Evolutionary conservation across 2,888 invertebrate genomes (phyloP), one percentile per base, ranked within the genome.

Genomic region (Caenorhabditis parvicauda): DNA sequence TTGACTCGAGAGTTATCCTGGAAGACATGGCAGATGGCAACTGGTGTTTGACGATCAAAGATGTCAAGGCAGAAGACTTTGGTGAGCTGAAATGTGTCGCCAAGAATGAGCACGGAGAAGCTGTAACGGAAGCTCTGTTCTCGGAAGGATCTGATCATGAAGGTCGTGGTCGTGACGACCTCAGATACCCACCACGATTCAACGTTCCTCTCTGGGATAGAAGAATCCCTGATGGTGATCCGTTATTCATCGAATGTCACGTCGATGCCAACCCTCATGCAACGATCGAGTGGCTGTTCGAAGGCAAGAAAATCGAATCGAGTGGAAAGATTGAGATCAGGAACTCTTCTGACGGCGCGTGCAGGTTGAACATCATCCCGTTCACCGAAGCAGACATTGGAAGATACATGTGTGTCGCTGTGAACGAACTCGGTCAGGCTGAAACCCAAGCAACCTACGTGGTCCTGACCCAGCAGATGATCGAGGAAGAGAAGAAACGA

Each of bases 41-140:
- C 3, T 89, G 89, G 74, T 86, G 89, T 39, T 84, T 96, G 50
- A 87, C 88, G 22, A 89, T 96, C 70, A 88, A 88, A 75, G 92
- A 94, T 81, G 87, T 71, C 24, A 51, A 65, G 6, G 76, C 72
- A 42, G 90, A 89, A 1, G 88, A 88, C 60, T 85, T 76, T 87
- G 90, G 72, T 87, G 89, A 84, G 87, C 81, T 82, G 68, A 79
- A 74, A 9, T 83, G 83, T 64, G 73, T 77, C 22, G 84, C 91
- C 4, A 76, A 76, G 35, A 93, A 92, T 83, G 87, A 88, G 53
- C 89, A 89, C 81, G 94, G 94, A 3, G 86, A 86, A 1, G 87
- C 87, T 0, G 86, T 87, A 0, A 77, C 76, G 43, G 58, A 62
- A 22, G 71, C 72, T 24, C 61, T 67, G 32, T 76, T 79, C 58